These are phyloP conservation scores for Leucopternis melanops DNA, from an alignment of 2,113 vertebrate species.

Conservation along the genomic window DNA sequence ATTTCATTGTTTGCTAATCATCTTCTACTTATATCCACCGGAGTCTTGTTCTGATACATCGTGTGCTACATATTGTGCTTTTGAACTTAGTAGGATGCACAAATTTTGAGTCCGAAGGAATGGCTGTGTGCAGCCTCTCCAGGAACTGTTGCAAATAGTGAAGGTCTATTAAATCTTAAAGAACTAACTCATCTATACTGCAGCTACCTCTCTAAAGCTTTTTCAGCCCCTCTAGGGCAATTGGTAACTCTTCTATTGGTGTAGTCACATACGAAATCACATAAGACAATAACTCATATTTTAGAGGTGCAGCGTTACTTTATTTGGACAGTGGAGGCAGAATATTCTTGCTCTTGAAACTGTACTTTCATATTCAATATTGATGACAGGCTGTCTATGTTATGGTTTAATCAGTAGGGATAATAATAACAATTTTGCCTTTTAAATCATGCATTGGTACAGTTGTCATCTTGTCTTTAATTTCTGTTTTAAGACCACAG, in stretches of 20 bases:
- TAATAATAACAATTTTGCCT: neutral
- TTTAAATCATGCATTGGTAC: neutral
- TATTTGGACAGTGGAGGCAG: neutral
- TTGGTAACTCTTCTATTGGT: neutral
- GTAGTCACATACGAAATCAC: neutral
- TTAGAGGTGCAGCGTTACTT: neutral
- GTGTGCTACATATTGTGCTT: accelerated
- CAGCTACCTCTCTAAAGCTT: neutral
- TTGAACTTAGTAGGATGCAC: neutral
- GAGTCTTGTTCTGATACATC: neutral
- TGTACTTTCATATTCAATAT: neutral
- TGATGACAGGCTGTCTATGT: neutral
- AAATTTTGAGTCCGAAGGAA: neutral
- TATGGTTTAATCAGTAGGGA: neutral
- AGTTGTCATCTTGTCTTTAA: neutral
- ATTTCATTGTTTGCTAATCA: neutral
- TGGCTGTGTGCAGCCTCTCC: neutral
- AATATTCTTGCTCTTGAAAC: neutral
- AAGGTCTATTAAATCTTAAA: neutral
- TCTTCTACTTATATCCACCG: neutral
- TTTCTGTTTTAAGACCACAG: neutral
- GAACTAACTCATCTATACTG: neutral
- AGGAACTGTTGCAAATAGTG: neutral
- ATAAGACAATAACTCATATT: neutral
- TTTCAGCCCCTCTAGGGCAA: neutral